Conservation (phyloP, 2,113 vertebrate species). For the Brevimyrus niger region DNA sequence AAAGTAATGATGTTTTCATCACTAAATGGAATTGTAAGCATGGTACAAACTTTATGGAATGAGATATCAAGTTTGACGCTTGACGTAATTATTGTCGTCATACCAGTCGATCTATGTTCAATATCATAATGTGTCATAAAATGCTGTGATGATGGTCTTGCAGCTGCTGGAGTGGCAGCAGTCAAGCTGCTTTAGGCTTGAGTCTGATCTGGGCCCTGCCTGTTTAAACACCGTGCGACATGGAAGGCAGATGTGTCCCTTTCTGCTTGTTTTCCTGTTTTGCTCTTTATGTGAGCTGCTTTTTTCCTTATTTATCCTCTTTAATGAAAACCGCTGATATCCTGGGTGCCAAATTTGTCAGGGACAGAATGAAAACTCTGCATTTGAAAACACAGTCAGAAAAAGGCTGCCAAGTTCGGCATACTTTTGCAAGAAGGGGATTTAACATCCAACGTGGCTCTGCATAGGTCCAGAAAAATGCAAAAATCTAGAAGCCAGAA, state of each 20-base stretch:
- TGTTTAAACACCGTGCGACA: background rate
- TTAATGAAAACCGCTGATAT: background rate
- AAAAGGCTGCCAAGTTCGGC: conserved; percentile 17
- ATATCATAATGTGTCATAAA: background rate
- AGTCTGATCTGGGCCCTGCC: background rate
- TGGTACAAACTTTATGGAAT: background rate
- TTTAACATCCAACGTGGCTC: background rate
- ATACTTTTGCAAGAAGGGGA: conserved; percentile 17
- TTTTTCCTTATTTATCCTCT: background rate
- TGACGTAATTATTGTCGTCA: background rate
- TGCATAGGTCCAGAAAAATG: background rate
- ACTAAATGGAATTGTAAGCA: background rate
- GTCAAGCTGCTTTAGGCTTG: background rate
- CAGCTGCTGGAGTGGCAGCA: background rate
- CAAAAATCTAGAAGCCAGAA: background rate
- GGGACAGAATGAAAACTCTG: conserved; percentile 8
- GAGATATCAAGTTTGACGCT: background rate
- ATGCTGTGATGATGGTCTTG: background rate
- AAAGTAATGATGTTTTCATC: background rate
- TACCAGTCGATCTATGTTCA: background rate
- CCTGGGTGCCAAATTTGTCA: background rate
- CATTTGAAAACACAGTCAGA: conserved; percentile 11
- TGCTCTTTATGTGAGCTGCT: background rate
- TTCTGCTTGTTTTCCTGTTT: background rate
- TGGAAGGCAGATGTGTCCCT: background rate